A percentile compares a stretch with the other conserved stretches of the same genome.
Evolutionary conservation across 2,113 vertebrate genomes (phyloP).

Genomic region (Epinephelus moara): DNA sequence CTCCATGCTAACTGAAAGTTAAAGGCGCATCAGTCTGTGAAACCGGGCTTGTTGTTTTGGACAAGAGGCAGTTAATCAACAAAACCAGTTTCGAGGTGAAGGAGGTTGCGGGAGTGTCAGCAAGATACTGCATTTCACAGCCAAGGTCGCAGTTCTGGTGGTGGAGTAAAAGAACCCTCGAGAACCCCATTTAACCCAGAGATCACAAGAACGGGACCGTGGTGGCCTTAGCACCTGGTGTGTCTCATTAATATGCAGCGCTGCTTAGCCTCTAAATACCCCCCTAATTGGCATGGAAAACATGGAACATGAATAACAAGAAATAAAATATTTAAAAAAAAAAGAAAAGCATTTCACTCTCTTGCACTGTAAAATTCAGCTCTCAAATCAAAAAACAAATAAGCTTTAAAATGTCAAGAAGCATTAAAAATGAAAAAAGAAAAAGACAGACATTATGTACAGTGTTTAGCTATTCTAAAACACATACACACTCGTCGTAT

Average conservation of each 20-base stretch:
- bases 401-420: conserved; percentile 59
- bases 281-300: conserved; percentile 62
- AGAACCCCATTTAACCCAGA: background rate
- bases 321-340: conserved; percentile 1
- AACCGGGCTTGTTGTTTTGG: conserved; percentile 34
- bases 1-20: conserved; percentile 12
- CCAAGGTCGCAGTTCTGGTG: conserved; percentile 20
- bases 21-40: conserved; percentile 10
- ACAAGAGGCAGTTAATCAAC: conserved; percentile 39
- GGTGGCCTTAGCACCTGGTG: conserved; percentile 4
- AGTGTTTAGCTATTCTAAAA: conserved; percentile 49
- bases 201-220: conserved; percentile 8
- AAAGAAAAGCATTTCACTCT: conserved; percentile 51
- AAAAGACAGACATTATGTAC: conserved; percentile 27
- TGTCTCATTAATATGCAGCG: conserved; percentile 39
- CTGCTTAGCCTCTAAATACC: conserved; percentile 58
- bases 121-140: conserved; percentile 27
- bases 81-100: conserved; percentile 29
- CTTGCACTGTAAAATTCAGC: conserved; percentile 56
- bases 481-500: background rate
- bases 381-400: conserved; percentile 29
- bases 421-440: conserved; percentile 51
- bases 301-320: conserved; percentile 12
- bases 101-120: conserved; percentile 43
- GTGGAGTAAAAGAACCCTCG: conserved; percentile 20